Conservation (phyloP, 1,140 invertebrate species). For the Proctacanthus coquilletti region DNA sequence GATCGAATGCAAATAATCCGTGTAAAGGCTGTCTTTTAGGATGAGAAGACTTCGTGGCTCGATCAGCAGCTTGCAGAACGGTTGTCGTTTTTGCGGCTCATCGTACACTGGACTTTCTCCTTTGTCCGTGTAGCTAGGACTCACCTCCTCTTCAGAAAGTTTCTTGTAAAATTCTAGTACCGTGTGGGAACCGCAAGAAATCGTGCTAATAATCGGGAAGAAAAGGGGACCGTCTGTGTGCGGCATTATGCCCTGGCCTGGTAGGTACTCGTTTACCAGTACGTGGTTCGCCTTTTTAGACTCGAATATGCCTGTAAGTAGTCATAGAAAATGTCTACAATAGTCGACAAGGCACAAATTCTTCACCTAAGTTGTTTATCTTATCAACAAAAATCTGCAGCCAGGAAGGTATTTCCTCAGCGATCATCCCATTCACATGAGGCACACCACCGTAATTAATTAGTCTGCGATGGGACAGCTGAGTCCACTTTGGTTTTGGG, state of each 20-base stretch:
- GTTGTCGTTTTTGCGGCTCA: conserved; percentile 7
- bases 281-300: conserved; percentile 82
- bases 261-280: conserved; percentile 87
- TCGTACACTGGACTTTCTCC: neutral
- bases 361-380: conserved; percentile 40
- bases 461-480: conserved; percentile 72
- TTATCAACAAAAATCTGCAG: conserved; percentile 56
- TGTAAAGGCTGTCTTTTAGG: conserved; percentile 70
- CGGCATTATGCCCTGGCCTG: conserved; percentile 88
- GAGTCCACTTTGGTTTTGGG: conserved; percentile 93
- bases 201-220: conserved; percentile 82
- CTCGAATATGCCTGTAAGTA: conserved; percentile 46
- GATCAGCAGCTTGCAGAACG: conserved; percentile 52
- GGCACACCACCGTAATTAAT: conserved; percentile 96
- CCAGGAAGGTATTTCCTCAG: conserved; percentile 80
- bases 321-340: neutral
- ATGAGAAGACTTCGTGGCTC: conserved; percentile 80
- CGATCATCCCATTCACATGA: conserved; percentile 85
- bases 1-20: conserved; percentile 79
- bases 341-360: neutral
- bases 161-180: conserved; percentile 76
- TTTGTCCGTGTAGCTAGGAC: neutral
- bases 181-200: conserved; percentile 80
- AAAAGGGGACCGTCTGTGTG: conserved; percentile 92
- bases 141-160: no score